Base-by-base conservation (phyloP, 2,113 vertebrate genomes). In the Danionella cerebrum region DNA sequence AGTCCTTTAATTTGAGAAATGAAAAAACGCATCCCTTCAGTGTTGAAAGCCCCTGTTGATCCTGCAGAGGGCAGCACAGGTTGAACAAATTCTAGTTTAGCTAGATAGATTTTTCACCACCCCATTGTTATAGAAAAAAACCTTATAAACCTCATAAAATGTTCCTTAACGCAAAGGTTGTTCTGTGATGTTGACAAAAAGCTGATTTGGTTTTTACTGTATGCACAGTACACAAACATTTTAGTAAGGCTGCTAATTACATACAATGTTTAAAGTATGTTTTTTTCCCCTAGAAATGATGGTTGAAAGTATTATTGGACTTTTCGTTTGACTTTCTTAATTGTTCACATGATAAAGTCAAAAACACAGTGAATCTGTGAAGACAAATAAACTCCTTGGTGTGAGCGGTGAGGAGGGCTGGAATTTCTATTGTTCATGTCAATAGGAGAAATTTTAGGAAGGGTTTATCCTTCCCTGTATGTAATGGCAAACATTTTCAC, bases 1-100 rank as follows among this genome's bases (percentile, higher is more conserved):
- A n/a, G n/a, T n/a, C n/a, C n/a, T n/a, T n/a, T n/a, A n/a, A n/a
- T n/a, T n/a, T n/a, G n/a, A n/a, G n/a, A n/a, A n/a, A n/a, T n/a
- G n/a, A n/a, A n/a, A n/a, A n/a, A n/a, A n/a, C n/a, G n/a, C n/a
- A n/a, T n/a, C n/a, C n/a, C 27, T 35, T 19, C 29, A 14, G 27
- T 54, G 52, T 54, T 51, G n/a, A 10, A 8, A 51, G 2, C 2
- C 8, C 12, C 14, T 48, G 8, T 19, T 6, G 5, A 24, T 11
- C 44, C 60, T 21, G 29, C 29, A 64, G 60, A 24, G 41, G 44
- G 13, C 60, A 48, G 60, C 44, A 63, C 42, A 63, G 14, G 11
- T 8, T 47, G 2, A 63, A 16, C 19, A 22, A 33, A 33, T 6
- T n/a, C n/a, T n/a, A n/a, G n/a, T n/a, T n/a, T n/a, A n/a, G n/a